Evolutionary conservation across 2,797 vertebrate species (phyloP), one percentile per base, ranked within the genome.

Genomic region (Crocodylus rhombifer): DNA sequence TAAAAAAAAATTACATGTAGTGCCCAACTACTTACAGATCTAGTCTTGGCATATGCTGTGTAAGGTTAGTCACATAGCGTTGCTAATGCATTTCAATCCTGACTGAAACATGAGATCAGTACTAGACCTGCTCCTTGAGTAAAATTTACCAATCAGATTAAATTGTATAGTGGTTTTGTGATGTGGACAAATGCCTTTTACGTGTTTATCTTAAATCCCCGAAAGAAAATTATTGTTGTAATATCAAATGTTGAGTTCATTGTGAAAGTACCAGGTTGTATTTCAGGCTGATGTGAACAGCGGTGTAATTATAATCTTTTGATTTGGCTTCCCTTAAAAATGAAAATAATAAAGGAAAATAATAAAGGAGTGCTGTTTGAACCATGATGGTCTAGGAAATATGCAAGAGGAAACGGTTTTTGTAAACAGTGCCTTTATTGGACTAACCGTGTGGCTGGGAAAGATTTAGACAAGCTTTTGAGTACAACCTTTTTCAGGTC

Each of bases 51-150:
- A 42, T 51, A 23, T 73, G 69, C 69, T 26, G 14, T 36, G 10
- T 25, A 26, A 69, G 25, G n/a, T 25, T 36, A 64, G 57, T 73
- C 10, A 10, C 25, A 30, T 28, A 14, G 64, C 28, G 64, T 57
- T 69, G 28, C n/a, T 56, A 51, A 12, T n/a, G 57, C 23, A 51
- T 26, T 65, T 82, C 36, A 71, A 30, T 36, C 78, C 58, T 57
- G 30, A 73, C 36, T 6, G 18, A 3, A 56, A 30, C 1, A 6
- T 9, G 42, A 51, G 10, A 11, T 56, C 1, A 1, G n/a, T 5
- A 64, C 23, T 28, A 63, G 65, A 57, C 65, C 28, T 63, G 42
- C 17, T 80, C 51, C 71, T n/a, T 56, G 61, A 61, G 56, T 21
- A 69, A 82, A 77, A 55, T 16, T 9, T 56, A 63, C 69, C 30